These are phyloP conservation scores for Sebastes umbrosus DNA, from an alignment of 2,797 vertebrate genomes.

Conservation along the genomic window DNA sequence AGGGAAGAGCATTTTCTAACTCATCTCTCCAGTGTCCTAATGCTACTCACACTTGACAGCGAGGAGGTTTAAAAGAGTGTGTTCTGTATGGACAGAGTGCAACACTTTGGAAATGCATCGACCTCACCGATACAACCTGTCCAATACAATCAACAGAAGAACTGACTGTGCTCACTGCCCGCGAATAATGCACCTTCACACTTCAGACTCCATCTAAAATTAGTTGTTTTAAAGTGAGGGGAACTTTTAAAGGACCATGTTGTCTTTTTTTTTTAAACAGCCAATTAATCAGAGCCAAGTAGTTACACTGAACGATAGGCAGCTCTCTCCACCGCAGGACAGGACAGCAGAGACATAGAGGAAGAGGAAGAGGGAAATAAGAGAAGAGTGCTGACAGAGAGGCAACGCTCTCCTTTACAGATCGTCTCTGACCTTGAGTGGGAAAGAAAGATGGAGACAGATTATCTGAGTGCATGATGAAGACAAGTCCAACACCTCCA, in stretches of 20 bases:
- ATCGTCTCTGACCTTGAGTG: conserved; percentile 24
- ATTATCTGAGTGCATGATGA: conserved; percentile 12
- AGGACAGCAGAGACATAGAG: background rate
- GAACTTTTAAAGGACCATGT: conserved; percentile 34
- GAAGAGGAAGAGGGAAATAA: background rate
- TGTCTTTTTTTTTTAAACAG: conserved; percentile 11
- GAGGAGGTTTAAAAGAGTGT: conserved; percentile 3
- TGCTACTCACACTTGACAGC: background rate
- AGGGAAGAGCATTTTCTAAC: background rate
- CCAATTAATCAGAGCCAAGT: conserved; percentile 45
- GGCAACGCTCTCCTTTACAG: background rate
- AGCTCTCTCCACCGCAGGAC: background rate
- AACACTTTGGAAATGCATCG: conserved; percentile 8
- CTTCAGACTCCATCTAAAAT: conserved; percentile 32
- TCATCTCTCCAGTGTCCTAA: background rate
- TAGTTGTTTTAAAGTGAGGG: background rate
- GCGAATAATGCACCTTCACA: conserved; percentile 30
- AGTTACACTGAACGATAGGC: conserved; percentile 16
- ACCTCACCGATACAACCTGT: background rate
- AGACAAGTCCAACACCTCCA: conserved; percentile 16
- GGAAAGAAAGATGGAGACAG: conserved; percentile 3
- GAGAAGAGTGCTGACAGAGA: conserved; percentile 26
- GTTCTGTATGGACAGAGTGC: background rate
- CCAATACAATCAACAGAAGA: conserved; percentile 16
- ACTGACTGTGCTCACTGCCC: conserved; percentile 2